phyloP scores from a whole-genome alignment of 2,888 invertebrate species.

The Trachelus stipa region DNA sequence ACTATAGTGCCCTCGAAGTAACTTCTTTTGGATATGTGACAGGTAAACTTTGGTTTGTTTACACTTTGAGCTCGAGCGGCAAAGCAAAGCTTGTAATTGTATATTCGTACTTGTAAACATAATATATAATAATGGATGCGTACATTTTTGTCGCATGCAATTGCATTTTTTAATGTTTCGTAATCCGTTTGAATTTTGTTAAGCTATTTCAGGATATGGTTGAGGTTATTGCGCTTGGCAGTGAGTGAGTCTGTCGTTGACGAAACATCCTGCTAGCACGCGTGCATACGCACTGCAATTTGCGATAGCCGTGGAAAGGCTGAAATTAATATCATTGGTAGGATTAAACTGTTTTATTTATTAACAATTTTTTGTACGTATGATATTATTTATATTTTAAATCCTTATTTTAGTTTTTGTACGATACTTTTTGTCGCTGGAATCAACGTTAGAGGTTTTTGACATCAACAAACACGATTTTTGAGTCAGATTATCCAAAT shows the following conservation, averaged over 20 bases:
- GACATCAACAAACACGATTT: no score
- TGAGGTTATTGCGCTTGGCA: conserved; percentile 34
- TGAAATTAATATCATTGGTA: background rate
- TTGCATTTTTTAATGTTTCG: background rate
- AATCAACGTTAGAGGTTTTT: background rate
- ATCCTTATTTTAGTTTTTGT: background rate
- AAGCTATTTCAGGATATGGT: background rate
- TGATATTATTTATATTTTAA: background rate
- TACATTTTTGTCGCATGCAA: background rate
- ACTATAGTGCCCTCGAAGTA: background rate
- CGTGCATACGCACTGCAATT: conserved; percentile 3
- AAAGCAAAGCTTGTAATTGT: background rate
- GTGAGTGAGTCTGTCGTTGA: conserved; percentile 33
- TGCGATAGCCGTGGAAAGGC: background rate
- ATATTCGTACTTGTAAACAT: background rate
- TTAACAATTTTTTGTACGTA: conserved; percentile 4
- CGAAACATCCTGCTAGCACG: conserved; percentile 27
- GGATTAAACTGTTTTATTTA: background rate
- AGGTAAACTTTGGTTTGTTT: background rate
- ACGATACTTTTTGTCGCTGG: background rate
- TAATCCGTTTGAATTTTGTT: background rate
- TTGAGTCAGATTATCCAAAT: no score
- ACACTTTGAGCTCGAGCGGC: background rate
- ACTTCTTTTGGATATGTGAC: background rate
- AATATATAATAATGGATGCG: background rate